These are phyloP conservation scores for Oasisia sp. DNA, from an alignment of 2,888 invertebrate species.

Conservation along the genomic window DNA sequence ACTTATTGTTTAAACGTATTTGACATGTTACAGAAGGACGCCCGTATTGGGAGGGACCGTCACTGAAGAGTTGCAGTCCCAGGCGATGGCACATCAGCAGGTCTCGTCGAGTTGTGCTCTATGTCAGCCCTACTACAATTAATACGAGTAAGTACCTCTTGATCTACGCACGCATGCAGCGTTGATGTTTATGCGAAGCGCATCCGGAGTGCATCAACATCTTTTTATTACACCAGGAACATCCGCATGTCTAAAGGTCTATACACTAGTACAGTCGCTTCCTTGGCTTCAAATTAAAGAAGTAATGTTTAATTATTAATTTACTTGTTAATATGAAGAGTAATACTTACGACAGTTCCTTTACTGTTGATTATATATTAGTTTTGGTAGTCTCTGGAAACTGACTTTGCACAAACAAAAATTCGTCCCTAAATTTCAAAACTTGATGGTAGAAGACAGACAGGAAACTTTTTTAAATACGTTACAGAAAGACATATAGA, in stretches of 20 bases:
- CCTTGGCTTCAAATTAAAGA: neutral
- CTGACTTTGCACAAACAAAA: neutral
- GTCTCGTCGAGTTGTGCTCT: neutral
- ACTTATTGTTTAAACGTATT: neutral
- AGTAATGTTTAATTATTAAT: neutral
- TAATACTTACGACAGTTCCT: neutral
- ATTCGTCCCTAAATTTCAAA: neutral
- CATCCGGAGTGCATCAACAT: neutral
- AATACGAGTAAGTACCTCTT: neutral
- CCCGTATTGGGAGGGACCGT: neutral
- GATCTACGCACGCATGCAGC: neutral
- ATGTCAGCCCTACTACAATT: neutral
- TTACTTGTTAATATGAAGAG: neutral
- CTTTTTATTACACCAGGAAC: no score
- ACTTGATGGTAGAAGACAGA: no score
- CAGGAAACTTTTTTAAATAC: no score
- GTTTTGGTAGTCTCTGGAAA: no score
- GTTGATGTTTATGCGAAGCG: neutral
- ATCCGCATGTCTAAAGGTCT: neutral
- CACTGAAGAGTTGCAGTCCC: neutral
- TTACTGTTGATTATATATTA: neutral
- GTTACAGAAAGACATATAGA: no score
- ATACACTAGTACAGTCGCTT: neutral
- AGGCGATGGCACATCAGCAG: neutral
- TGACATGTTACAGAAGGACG: neutral